Base-by-base conservation (phyloP, 2,888 invertebrate genomes). In the Pristionchus entomophagus region DNA sequence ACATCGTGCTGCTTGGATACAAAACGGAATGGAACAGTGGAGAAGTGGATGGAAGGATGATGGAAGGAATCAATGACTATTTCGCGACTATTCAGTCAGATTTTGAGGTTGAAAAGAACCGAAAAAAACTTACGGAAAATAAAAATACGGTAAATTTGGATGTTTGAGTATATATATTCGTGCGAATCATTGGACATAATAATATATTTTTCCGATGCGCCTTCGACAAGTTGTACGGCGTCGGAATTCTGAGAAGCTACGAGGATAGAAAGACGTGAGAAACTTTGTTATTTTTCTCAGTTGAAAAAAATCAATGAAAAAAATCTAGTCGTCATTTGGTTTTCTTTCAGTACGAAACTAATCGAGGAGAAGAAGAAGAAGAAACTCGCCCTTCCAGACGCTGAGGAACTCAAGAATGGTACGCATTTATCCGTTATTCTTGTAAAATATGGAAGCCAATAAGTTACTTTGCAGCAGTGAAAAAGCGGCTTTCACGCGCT, bases 61-160 rank as follows among this genome's bases (percentile, higher is more conserved):
- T 90, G 32, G 65, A 87, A 10, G 89, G 87, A 38, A 88, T 91
- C 84, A 95, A 96, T 83, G 96, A 97, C 93, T 99, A 99, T 94
- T 97, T 99, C 92, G 97, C 97, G 93, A 96, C 97, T 62, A 96
- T 99, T 95, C 98, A 98, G 97, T 98, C 95, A 96, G 97, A 97
- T 0, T 95, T 97, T 89, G 96, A 97, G 94, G 22, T 26, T n/a
- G n/a, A n/a, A n/a, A n/a, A n/a, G n/a, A n/a, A n/a, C n/a, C n/a
- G n/a, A n/a, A 29, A 2, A 62, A 29, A 29, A n/a, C n/a, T n/a
- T n/a, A n/a, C n/a, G n/a, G n/a, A n/a, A n/a, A n/a, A n/a, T n/a
- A n/a, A n/a, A n/a, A n/a, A n/a, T n/a, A n/a, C n/a, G n/a, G n/a
- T n/a, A n/a, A n/a, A n/a, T n/a, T n/a, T n/a, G n/a, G n/a, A n/a